These are phyloP conservation scores for Gerris lacustris DNA, from an alignment of 2,888 invertebrate genomes.

Conservation along the genomic window DNA sequence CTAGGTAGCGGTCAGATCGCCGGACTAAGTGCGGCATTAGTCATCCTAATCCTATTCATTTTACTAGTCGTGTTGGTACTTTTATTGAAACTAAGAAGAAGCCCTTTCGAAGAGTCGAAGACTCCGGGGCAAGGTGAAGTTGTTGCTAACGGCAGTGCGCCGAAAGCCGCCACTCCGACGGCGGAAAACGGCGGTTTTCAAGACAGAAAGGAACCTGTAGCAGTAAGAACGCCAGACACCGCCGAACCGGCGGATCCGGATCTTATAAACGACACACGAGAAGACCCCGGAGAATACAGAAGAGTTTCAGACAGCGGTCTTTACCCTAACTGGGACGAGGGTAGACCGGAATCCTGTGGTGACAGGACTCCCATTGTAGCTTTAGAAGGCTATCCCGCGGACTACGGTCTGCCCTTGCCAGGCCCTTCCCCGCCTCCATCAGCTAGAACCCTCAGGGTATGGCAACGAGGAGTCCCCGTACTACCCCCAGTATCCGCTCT, in stretches of 20 bases:
- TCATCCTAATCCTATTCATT: constrained; percentile 62
- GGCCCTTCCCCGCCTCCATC: constrained; percentile 42
- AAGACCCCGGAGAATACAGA: constrained; percentile 63
- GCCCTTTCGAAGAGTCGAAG: constrained; percentile 37
- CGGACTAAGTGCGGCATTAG: constrained; percentile 68
- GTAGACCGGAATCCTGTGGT: constrained; percentile 41
- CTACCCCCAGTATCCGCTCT: constrained; percentile 73
- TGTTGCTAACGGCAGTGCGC: constrained; percentile 41
- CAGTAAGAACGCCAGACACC: constrained; percentile 14
- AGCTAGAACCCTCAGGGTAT: constrained; percentile 71
- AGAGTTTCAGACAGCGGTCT: constrained; percentile 50
- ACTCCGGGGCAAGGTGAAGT: constrained; percentile 62
- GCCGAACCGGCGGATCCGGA: constrained; percentile 68
- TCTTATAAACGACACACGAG: constrained; percentile 68
- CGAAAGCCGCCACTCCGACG: constrained; percentile 22
- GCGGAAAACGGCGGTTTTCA: constrained; percentile 24
- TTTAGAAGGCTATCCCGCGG: constrained; percentile 56
- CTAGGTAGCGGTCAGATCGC: constrained; percentile 75
- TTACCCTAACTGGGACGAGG: constrained; percentile 7
- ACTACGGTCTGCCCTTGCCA: constrained; percentile 61
- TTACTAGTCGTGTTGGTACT: constrained; percentile 59
- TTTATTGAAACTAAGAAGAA: constrained; percentile 58
- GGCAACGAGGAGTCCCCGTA: constrained; percentile 78
- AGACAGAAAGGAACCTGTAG: constrained; percentile 22
- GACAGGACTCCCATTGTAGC: constrained; percentile 66